These are phyloP conservation scores for Drosophila repletoides DNA, from an alignment of 1,140 invertebrate genomes.

Conservation along the genomic window DNA sequence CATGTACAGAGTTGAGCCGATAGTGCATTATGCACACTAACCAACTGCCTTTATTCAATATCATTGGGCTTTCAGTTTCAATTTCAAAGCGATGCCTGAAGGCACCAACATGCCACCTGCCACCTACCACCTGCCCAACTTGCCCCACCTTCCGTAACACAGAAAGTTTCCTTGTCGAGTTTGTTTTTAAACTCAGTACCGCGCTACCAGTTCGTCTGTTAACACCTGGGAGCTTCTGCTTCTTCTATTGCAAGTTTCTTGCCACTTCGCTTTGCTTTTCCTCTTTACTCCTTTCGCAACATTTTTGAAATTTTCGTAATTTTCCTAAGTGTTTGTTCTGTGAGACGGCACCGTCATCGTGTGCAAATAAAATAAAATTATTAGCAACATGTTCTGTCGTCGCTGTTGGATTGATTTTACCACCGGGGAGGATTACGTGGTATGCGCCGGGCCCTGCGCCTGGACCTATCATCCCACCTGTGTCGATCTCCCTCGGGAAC, in stretches of 20 bases:
- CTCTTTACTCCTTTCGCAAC: constrained; percentile 26
- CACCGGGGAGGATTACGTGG: constrained; percentile 32
- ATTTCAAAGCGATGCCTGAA: constrained; percentile 52
- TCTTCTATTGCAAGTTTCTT: not conserved
- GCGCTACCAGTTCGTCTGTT: constrained; percentile 41
- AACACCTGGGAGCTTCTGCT: constrained; percentile 59
- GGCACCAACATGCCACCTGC: no score
- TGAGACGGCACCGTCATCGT: not conserved
- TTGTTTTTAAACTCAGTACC: constrained; percentile 26
- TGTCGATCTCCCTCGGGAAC: constrained; percentile 55
- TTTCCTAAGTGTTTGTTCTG: constrained; percentile 58
- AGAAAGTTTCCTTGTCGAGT: constrained; percentile 1
- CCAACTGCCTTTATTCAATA: constrained; percentile 22
- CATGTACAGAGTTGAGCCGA: not conserved
- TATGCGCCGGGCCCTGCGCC: constrained; percentile 64
- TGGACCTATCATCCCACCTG: constrained; percentile 55
- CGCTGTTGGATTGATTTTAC: constrained; percentile 80
- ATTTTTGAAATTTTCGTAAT: constrained; percentile 49
- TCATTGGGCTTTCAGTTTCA: constrained; percentile 58
- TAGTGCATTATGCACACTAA: constrained; percentile 21
- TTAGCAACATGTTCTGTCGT: constrained; percentile 80
- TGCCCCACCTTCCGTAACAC: no score
- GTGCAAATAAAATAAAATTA: constrained; percentile 37
- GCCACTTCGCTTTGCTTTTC: not conserved
- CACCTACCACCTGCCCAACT: no score